Evolutionary conservation across 2,113 vertebrate genomes (phyloP), one percentile per base, ranked within the genome.

Genomic region (Vulpes lagopus): DNA sequence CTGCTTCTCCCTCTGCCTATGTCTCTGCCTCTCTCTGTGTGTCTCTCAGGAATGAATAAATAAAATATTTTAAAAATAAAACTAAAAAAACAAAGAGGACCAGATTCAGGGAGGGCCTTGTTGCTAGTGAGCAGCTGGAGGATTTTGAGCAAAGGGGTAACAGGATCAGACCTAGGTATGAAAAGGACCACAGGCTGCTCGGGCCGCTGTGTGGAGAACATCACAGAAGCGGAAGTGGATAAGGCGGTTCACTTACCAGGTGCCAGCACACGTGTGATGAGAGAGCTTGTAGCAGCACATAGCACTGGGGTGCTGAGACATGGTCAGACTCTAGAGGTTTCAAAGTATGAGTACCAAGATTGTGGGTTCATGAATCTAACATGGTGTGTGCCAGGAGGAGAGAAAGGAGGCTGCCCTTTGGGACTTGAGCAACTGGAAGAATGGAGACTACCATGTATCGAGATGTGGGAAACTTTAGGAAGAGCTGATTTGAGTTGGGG

Each of bases 191-290:
- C 0, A 20, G 55, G 55, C 1, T 11, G 1, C 43, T 27, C 16
- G 5, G 27, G 79, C 32, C 14, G 1, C 20, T 1, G 49, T 9
- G 10, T 32, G 69, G 59, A 59, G 19, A 60, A 19, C 74, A 49
- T 59, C 11, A 14, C 30, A 1, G 49, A 43, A 55, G 62, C 2
- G 0, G 12, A 59, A 55, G 62, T 2, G 0, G 12, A 59, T 32
- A 32, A 38, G 27, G 71, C 67, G 2, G 32, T 69, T 69, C 16
- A 4, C 16, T 5, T 35, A 55, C 7, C 62, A n/a, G 49, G 49
- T 3, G 2, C 17, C 43, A 23, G 27, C 0, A 0, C 38, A 11
- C 11, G 8, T 4, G 59, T 32, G 51, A 57, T 30, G 32, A 71
- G 60, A 49, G 49, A 2, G 86, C 51, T 51, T 3, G 15, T 19